Evolutionary conservation across 1,140 invertebrate genomes (phyloP), one percentile per base, ranked within the genome.

Genomic region (Aphidius gifuensis): DNA sequence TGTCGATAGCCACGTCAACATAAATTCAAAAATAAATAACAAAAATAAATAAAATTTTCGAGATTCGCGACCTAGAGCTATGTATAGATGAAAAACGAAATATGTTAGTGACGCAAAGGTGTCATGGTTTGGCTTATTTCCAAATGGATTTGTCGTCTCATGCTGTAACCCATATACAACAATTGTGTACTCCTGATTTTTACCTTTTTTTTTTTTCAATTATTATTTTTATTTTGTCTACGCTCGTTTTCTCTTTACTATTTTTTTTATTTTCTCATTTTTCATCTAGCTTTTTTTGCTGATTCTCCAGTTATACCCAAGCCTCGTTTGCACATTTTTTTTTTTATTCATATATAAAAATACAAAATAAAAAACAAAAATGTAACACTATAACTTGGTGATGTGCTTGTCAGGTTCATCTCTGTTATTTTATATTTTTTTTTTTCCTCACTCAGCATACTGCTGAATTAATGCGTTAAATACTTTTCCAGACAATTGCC

Each of bases 121-220:
- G 60, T 61, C 47, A 54, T 44, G 21, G 9, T 54, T 63, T 67
- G 66, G 66, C 60, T 54, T 51, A 50, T 39, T 50, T 61, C 66
- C 66, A 67, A 67, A 67, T 67, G 62, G 66, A 67, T 67, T 64
- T 67, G 62, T 67, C 62, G 62, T 67, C 60, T 44, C 61, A 50
- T 50, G 53, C 40, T 16, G 5, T 53, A 40, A 6, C 23, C 23
- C 23, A 23, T 53, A 53, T 53, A 32, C 23, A 32, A 32, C 23
- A 32, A 32, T 32, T 32, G 23, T 32, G 23, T 32, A 53, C 38
- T 53, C 40, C 40, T 53, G 11, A 53, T 38, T 53, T 40, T 53
- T 9, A 38, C 21, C 40, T 39, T 55, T 39, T 55, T 55, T 55
- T 16, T 40, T 55, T 55, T 16, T 39, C 53, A 55, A 42, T 16